These are phyloP conservation scores for Drosophila peninsularis DNA, from an alignment of 2,888 invertebrate species.

Conservation along the genomic window DNA sequence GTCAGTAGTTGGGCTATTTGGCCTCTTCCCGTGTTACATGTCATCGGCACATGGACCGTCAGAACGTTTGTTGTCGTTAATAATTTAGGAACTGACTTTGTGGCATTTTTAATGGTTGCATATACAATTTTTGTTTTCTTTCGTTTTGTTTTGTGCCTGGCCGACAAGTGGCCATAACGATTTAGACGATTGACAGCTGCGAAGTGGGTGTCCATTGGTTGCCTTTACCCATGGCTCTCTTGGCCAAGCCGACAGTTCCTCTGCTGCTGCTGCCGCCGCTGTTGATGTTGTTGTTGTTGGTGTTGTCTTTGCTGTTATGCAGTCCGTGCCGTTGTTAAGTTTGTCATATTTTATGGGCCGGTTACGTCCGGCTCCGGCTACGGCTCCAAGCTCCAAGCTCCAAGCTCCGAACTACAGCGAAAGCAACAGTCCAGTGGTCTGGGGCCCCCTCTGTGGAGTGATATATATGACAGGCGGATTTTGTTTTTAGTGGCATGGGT, in stretches of 20 bases:
- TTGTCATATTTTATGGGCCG: conserved; percentile 74
- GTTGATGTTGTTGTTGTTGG: conserved; percentile 25
- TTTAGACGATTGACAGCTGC: conserved; percentile 75
- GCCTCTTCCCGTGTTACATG: conserved; percentile 32
- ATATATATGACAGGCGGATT: conserved; percentile 76
- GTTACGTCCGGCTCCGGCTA: conserved; percentile 63
- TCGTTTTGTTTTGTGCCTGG: conserved; percentile 3
- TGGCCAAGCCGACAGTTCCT: conserved; percentile 59
- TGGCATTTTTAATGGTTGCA: conserved; percentile 61
- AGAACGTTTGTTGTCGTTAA: conserved; percentile 65
- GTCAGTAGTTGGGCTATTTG: conserved; percentile 1
- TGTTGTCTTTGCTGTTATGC: conserved; percentile 61
- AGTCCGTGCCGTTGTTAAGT: conserved; percentile 71
- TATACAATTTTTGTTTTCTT: conserved; percentile 10
- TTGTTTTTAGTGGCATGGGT: conserved; percentile 78
- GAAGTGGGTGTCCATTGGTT: conserved; percentile 70
- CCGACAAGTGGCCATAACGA: conserved; percentile 74
- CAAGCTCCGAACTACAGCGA: not conserved
- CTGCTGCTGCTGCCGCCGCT: conserved; percentile 24
- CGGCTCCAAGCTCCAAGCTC: not conserved
- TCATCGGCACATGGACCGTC: conserved; percentile 42
- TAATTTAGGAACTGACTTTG: conserved; percentile 64
- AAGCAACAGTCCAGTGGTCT: conserved; percentile 14
- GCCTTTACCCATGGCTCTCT: conserved; percentile 35
- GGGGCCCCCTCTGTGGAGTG: conserved; percentile 60